Percentiles rank a stretch among this genome's conserved stretches.
Evolutionary conservation across 2,113 vertebrate genomes (phyloP).

Genomic region (Galemys pyrenaicus): DNA sequence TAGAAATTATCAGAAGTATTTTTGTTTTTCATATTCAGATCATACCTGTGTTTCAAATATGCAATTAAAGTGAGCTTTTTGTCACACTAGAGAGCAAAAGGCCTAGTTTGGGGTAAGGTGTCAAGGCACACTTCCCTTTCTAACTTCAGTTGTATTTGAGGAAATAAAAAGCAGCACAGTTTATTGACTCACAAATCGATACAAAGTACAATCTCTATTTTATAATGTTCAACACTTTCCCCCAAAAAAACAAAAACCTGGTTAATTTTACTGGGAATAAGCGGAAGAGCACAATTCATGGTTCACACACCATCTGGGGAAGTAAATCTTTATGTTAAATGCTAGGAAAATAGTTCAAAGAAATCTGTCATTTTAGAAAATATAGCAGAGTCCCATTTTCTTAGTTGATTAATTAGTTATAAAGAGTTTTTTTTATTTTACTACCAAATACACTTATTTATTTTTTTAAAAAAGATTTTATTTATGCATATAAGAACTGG

Average conservation of each 20-base stretch:
- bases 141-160: neutral
- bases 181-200: neutral
- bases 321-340: neutral
- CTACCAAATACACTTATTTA: neutral
- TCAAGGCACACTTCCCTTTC: neutral
- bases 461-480: neutral
- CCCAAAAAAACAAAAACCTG: neutral
- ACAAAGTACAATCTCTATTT: neutral
- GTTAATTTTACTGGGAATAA: slow-evolving; percentile 8
- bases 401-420: neutral
- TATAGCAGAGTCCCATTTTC: neutral
- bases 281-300: neutral
- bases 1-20: neutral
- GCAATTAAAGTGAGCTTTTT: neutral
- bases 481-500: too few species aligned
- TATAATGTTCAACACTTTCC: neutral
- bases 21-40: neutral
- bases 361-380: neutral
- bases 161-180: neutral
- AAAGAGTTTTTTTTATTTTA: neutral
- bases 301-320: neutral
- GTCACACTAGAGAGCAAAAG: neutral
- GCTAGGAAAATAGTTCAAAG: neutral
- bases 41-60: neutral
- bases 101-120: neutral